phyloP scores from a whole-genome alignment of 2,888 invertebrate species.

The Choreutis nemorana region DNA sequence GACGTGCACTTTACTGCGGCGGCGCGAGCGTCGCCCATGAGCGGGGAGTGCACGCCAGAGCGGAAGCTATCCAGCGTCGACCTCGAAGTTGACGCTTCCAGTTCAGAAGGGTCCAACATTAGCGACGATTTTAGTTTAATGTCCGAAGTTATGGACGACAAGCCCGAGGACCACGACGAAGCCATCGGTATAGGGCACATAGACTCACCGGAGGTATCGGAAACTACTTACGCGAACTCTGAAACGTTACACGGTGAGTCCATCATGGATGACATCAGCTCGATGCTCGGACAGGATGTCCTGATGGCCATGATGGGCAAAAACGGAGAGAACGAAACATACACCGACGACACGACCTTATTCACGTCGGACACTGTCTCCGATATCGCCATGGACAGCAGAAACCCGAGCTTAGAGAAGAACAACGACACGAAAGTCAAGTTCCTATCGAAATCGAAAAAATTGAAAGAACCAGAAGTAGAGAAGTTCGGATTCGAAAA shows the following conservation, averaged over 20 bases:
- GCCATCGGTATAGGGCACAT: slow-evolving; percentile 76
- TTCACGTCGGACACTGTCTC: slow-evolving; percentile 68
- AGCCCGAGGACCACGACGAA: slow-evolving; percentile 45
- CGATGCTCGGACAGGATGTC: slow-evolving; percentile 75
- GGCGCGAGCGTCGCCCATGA: slow-evolving; percentile 35
- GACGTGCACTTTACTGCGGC: slow-evolving; percentile 44
- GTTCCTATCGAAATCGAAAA: slow-evolving; percentile 55
- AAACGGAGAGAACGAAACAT: slow-evolving; percentile 69
- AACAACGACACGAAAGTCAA: slow-evolving; percentile 68
- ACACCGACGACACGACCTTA: slow-evolving; percentile 75
- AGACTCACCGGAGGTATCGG: slow-evolving; percentile 83
- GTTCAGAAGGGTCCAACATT: slow-evolving; percentile 70
- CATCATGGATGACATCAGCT: slow-evolving; percentile 80
- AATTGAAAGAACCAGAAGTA: slow-evolving; percentile 47
- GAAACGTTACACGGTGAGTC: slow-evolving; percentile 81
- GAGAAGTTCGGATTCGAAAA: slow-evolving; percentile 77
- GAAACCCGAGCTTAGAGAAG: slow-evolving; percentile 63
- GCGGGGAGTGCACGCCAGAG: slow-evolving; percentile 49
- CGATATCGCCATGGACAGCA: slow-evolving; percentile 56
- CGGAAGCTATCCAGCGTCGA: slow-evolving; percentile 48
- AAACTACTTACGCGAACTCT: slow-evolving; percentile 72
- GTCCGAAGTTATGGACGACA: slow-evolving; percentile 71
- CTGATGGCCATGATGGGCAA: slow-evolving; percentile 72
- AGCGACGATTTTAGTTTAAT: slow-evolving; percentile 77
- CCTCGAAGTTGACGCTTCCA: slow-evolving; percentile 61